Evolutionary conservation across 2,113 vertebrate species (phyloP).

Genomic region (Dipodomys merriami): DNA sequence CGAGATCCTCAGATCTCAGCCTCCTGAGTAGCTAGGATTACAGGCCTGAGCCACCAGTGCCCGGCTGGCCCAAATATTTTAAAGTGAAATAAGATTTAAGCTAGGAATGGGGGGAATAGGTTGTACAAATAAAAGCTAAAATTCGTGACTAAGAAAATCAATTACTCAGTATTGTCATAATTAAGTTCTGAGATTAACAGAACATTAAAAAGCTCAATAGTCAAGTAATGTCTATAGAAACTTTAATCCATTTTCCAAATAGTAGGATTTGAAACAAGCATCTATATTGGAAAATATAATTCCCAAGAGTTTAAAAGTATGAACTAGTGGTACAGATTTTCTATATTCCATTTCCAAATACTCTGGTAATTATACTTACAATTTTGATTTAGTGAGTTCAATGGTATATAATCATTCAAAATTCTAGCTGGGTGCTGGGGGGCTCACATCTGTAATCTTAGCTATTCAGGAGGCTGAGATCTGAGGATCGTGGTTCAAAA

Average conservation of each 20-base stretch:
- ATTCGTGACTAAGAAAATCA: slow-evolving; percentile 29
- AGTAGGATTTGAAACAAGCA: slow-evolving; percentile 38
- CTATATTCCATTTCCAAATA: slow-evolving; percentile 1
- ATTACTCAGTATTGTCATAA: background rate
- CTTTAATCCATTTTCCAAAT: slow-evolving; percentile 28
- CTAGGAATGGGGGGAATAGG: background rate
- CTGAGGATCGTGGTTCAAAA: no score
- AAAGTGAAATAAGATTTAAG: slow-evolving; percentile 33
- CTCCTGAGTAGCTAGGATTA: no score
- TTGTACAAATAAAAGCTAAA: slow-evolving; percentile 38
- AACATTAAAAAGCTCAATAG: slow-evolving; percentile 35
- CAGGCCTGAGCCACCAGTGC: no score
- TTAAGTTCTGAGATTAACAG: slow-evolving; percentile 14
- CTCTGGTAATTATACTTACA: background rate
- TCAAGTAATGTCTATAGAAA: slow-evolving; percentile 40
- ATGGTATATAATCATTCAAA: slow-evolving; percentile 2
- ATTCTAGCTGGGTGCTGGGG: background rate
- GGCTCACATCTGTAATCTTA: no score
- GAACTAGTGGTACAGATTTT: slow-evolving; percentile 10
- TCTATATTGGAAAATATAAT: slow-evolving; percentile 10
- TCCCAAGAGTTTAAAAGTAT: background rate
- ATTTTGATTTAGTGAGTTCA: slow-evolving; percentile 38
- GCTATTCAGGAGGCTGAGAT: no score
- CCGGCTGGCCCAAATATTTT: slow-evolving; percentile 1
- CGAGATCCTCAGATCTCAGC: no score